Percentiles rank a stretch among this genome's conserved stretches.
phyloP scores from a whole-genome alignment of 2,113 vertebrate genomes.

The Prionailurus bengalensis region DNA sequence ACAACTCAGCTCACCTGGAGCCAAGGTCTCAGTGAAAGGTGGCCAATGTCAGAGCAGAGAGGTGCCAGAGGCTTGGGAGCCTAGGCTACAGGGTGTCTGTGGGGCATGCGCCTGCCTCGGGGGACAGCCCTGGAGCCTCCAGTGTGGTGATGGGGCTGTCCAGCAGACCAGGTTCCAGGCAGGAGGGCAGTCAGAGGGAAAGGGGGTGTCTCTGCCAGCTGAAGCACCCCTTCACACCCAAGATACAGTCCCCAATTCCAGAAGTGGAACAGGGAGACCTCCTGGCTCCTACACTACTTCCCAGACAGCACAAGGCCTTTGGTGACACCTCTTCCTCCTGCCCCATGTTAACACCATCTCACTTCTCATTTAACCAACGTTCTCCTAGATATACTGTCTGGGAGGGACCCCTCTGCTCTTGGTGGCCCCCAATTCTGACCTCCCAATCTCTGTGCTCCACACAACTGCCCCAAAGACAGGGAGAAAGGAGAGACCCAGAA shows the following conservation, averaged over 20 bases:
- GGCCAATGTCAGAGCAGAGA: background rate
- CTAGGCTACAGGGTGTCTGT: background rate
- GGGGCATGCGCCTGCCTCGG: background rate
- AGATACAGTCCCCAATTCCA: background rate
- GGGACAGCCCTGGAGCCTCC: background rate
- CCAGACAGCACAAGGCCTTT: background rate
- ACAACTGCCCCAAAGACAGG: background rate
- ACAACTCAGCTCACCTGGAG: background rate
- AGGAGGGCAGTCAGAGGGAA: background rate
- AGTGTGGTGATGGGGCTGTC: background rate
- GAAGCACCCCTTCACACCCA: background rate
- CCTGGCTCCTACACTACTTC: background rate
- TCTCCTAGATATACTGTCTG: background rate
- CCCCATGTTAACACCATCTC: background rate
- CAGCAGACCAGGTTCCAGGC: background rate
- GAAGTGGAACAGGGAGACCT: background rate
- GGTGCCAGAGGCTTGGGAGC: background rate
- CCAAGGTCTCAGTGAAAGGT: background rate
- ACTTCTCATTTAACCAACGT: background rate
- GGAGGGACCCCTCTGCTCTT: background rate
- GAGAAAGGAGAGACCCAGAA: background rate
- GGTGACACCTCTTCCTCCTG: background rate
- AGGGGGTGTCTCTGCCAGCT: background rate
- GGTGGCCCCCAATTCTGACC: background rate
- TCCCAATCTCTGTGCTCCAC: background rate